Percentiles rank a stretch among this genome's conserved stretches.
Evolutionary conservation across 2,888 invertebrate species (phyloP).

Genomic region (Tribolium freemani): DNA sequence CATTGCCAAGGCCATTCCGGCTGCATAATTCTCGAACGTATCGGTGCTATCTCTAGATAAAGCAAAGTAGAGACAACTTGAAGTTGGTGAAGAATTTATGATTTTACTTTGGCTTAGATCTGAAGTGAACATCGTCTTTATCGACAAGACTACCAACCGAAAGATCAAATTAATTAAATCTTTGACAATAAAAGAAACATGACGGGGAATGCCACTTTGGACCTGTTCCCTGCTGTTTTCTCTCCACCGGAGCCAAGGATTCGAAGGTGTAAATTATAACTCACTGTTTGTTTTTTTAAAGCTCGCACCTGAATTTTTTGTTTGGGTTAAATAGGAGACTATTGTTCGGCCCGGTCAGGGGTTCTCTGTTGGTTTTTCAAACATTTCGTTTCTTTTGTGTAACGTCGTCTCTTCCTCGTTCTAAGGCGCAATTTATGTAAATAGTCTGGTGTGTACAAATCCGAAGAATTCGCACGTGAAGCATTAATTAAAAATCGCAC

Average conservation of each 20-base stretch:
- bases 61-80: slow-evolving; percentile 61
- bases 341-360: slow-evolving; percentile 57
- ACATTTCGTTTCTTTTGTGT: slow-evolving; percentile 43
- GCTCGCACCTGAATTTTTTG: slow-evolving; percentile 58
- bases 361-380: slow-evolving; percentile 43
- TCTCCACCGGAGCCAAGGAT: slow-evolving; percentile 53
- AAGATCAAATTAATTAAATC: slow-evolving; percentile 39
- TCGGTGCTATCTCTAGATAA: slow-evolving; percentile 63
- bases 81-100: slow-evolving; percentile 63
- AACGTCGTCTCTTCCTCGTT: slow-evolving; percentile 11
- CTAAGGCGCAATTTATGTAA: slow-evolving; percentile 22
- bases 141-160: slow-evolving; percentile 32
- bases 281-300: slow-evolving; percentile 58
- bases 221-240: slow-evolving; percentile 49
- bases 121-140: slow-evolving; percentile 37
- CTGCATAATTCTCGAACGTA: slow-evolving; percentile 63
- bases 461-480: slow-evolving; percentile 26
- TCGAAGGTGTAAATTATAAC: slow-evolving; percentile 60
- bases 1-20: slow-evolving; percentile 62
- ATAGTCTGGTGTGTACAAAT: slow-evolving; percentile 17
- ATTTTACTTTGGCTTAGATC: slow-evolving; percentile 59
- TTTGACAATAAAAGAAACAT: slow-evolving; percentile 36
- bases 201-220: slow-evolving; percentile 21
- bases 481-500: slow-evolving; percentile 23
- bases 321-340: slow-evolving; percentile 57